Evolutionary conservation across 2,797 vertebrate genomes (phyloP).

Genomic region (Rhodeus uyekii): DNA sequence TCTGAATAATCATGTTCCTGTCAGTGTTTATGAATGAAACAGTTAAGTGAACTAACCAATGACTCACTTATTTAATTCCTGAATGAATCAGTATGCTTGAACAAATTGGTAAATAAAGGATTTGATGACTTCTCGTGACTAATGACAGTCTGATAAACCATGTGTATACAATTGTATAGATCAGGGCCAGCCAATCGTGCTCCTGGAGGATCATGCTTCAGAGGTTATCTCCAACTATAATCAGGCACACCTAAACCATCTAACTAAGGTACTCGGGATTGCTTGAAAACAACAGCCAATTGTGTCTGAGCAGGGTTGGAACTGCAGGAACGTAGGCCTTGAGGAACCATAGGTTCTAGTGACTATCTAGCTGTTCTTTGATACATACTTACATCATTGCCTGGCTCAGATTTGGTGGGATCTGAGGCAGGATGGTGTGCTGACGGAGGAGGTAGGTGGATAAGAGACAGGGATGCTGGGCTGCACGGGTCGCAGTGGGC

Average conservation of each 20-base stretch:
- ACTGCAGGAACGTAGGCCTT: background rate
- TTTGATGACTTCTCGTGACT: background rate
- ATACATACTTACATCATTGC: constrained; percentile 29
- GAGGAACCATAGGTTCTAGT: background rate
- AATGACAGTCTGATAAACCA: background rate
- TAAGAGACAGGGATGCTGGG: constrained; percentile 32
- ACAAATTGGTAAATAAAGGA: background rate
- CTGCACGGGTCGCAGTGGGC: background rate
- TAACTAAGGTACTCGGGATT: background rate
- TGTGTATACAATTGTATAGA: background rate
- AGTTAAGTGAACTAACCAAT: background rate
- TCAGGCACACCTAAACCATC: background rate
- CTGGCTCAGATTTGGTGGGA: background rate
- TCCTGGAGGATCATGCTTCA: background rate
- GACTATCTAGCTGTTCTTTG: background rate
- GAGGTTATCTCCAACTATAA: background rate
- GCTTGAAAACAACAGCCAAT: background rate
- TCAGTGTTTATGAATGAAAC: background rate
- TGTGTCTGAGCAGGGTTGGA: background rate
- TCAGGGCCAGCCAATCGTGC: background rate
- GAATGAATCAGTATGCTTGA: background rate
- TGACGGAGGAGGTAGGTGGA: constrained; percentile 16
- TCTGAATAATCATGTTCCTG: no score
- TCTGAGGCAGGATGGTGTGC: constrained; percentile 21
- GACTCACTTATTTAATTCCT: background rate